Evolutionary conservation across 92 coral and sea anemone genomes (phyloP).

Genomic region (Porites evermanni): DNA sequence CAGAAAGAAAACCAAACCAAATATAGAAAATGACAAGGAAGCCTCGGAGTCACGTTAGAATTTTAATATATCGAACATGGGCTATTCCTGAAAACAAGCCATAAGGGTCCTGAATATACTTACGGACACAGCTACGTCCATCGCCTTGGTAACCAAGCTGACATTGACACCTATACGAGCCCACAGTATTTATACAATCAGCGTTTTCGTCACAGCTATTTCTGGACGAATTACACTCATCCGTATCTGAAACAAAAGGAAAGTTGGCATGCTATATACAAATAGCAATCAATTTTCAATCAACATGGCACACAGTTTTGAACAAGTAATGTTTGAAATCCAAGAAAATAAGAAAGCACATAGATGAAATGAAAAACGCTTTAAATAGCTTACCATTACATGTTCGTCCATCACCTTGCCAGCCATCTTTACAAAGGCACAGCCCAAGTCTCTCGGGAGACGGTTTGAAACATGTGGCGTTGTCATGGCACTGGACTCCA

Average conservation of each 20-base stretch:
- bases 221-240: conserved; percentile 56
- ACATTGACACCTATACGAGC: conserved; percentile 49
- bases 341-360: neutral
- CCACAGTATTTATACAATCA: conserved; percentile 47
- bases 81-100: no score
- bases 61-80: no score
- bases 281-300: no score
- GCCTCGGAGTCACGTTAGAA: no score
- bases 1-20: no score
- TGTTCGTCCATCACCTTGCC: conserved; percentile 68
- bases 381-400: conserved; percentile 58
- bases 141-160: conserved; percentile 47
- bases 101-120: neutral
- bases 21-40: no score
- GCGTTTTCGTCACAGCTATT: conserved; percentile 54
- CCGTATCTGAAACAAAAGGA: conserved; percentile 29
- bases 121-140: conserved; percentile 42
- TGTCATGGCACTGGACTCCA: conserved; percentile 73
- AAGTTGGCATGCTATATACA: neutral
- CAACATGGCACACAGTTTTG: no score
- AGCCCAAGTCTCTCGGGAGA: conserved; percentile 60
- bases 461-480: conserved; percentile 68
- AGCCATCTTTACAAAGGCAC: conserved; percentile 77
- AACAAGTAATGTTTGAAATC: neutral
- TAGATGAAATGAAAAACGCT: neutral